These are phyloP conservation scores for Protaetia brevitarsis DNA, from an alignment of 1,140 invertebrate species.

Conservation along the genomic window DNA sequence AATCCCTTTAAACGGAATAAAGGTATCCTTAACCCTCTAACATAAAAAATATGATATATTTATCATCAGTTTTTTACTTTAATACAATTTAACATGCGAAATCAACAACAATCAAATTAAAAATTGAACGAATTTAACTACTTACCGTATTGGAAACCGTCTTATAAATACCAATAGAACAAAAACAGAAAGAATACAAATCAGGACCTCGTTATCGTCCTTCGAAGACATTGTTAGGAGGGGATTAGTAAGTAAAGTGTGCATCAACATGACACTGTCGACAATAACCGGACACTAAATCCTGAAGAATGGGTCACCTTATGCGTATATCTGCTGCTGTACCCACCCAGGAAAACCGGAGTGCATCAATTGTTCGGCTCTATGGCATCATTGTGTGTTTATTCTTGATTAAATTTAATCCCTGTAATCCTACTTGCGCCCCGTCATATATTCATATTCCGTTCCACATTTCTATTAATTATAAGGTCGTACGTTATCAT, in stretches of 20 bases:
- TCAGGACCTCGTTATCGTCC: slow-evolving; percentile 20
- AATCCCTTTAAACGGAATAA: too few species aligned
- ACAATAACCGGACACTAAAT: slow-evolving; percentile 25
- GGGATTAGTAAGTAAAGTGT: slow-evolving; percentile 19
- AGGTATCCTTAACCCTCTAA: too few species aligned
- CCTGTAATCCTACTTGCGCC: slow-evolving; percentile 18
- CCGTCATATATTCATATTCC: slow-evolving; percentile 9
- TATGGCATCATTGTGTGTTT: not conserved
- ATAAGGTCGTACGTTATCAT: not conserved
- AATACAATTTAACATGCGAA: too few species aligned
- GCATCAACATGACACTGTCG: slow-evolving; percentile 20
- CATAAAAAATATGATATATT: too few species aligned
- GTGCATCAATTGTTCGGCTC: slow-evolving; percentile 18
- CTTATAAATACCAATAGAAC: too few species aligned
- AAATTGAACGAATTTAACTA: too few species aligned
- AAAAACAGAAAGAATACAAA: slow-evolving; percentile 19
- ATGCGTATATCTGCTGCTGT: not conserved
- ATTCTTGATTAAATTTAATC: slow-evolving; percentile 21
- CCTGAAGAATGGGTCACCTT: slow-evolving; percentile 23
- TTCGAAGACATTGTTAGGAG: slow-evolving; percentile 21
- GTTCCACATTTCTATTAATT: slow-evolving; percentile 19
- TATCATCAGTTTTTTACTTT: too few species aligned
- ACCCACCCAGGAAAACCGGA: slow-evolving; percentile 12
- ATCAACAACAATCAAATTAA: too few species aligned
- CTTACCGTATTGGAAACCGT: too few species aligned